Evolutionary conservation across 2,888 invertebrate species (phyloP).

Genomic region (Pachymerium ferrugineum): DNA sequence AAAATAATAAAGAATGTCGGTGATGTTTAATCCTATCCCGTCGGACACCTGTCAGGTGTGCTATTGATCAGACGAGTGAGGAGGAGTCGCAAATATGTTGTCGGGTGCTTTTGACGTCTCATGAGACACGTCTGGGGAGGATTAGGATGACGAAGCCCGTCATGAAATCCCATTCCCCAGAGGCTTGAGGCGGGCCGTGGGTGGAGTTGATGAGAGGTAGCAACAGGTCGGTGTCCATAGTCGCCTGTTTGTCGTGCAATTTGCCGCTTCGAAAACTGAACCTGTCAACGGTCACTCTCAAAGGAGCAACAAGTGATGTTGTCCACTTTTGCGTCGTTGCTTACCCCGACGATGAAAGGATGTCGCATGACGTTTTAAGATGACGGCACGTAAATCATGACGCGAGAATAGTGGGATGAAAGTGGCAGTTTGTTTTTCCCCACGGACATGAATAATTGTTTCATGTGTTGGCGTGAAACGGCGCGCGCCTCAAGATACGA

Average conservation of each 20-base stretch:
- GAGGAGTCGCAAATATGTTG: not conserved
- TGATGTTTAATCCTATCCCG: not conserved
- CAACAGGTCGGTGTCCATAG: not conserved
- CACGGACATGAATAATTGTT: constrained; percentile 12
- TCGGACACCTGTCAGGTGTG: constrained; percentile 12
- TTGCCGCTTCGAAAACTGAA: not conserved
- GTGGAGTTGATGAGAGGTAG: not conserved
- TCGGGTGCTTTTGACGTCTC: constrained; percentile 13
- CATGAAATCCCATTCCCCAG: not conserved
- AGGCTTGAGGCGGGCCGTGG: not conserved
- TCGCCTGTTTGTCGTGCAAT: not conserved
- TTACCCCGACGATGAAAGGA: not conserved
- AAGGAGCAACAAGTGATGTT: not conserved
- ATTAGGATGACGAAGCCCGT: not conserved
- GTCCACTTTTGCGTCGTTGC: not conserved
- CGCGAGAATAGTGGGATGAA: not conserved
- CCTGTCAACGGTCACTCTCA: not conserved
- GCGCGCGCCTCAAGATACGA: constrained; percentile 16
- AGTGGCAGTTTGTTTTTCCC: constrained; percentile 5
- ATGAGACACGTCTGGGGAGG: not conserved
- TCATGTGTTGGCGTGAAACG: constrained; percentile 15
- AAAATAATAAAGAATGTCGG: not conserved
- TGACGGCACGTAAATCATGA: not conserved
- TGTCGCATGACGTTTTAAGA: not conserved
- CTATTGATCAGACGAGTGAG: constrained; percentile 1